Percentiles rank a stretch among this genome's conserved stretches.
These are phyloP conservation scores for Cephalopholis sonnerati DNA, from an alignment of 2,113 vertebrate species.

Conservation along the genomic window DNA sequence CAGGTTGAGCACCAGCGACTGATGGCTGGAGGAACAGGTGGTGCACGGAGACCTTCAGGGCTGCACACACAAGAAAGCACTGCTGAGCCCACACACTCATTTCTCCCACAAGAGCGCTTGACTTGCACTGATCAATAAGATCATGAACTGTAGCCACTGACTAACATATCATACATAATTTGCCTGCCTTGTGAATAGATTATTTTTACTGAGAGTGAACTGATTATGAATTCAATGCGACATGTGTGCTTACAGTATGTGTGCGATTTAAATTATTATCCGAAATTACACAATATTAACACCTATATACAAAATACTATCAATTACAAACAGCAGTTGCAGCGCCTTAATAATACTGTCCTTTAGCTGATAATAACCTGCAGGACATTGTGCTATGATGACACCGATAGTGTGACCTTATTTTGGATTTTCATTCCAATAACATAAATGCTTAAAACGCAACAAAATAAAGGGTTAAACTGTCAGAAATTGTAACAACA, in stretches of 20 bases:
- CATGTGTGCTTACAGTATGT: constrained; percentile 1
- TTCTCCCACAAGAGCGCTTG: constrained; percentile 44
- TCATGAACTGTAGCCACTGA: constrained; percentile 67
- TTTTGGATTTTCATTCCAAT: neutral
- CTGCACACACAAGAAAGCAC: constrained; percentile 51
- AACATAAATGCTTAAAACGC: neutral
- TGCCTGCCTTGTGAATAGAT: constrained; percentile 35
- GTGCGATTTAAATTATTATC: neutral
- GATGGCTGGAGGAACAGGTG: constrained; percentile 76
- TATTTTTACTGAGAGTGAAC: constrained; percentile 21
- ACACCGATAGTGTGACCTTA: constrained; percentile 17
- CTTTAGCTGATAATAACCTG: constrained; percentile 17
- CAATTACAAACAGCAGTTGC: neutral
- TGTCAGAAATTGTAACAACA: neutral
- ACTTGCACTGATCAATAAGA: constrained; percentile 69
- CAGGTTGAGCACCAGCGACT: constrained; percentile 42
- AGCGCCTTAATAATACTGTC: neutral
- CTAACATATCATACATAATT: constrained; percentile 65
- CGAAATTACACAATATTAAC: neutral
- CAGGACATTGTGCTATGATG: constrained; percentile 1
- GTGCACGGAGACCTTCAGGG: constrained; percentile 63
- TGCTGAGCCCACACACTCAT: constrained; percentile 43
- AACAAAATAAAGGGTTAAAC: neutral
- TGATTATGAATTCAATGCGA: constrained; percentile 33
- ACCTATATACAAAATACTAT: neutral